phyloP scores from a whole-genome alignment of 1,140 invertebrate genomes.

The Brachionus calyciflorus region DNA sequence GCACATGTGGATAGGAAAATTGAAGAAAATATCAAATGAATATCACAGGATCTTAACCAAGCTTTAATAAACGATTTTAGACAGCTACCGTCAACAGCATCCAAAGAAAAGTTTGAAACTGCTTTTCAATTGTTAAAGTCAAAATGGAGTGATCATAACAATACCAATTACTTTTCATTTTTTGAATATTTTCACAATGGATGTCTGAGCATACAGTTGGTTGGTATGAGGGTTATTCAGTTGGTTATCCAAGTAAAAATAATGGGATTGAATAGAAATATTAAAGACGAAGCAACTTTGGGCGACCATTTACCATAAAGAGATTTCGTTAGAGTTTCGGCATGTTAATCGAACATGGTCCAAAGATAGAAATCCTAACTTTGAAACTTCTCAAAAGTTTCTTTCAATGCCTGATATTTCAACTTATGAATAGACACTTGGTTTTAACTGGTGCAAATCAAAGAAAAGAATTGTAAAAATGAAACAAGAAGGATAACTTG shows the following conservation, averaged over 20 bases:
- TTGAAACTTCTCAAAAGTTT: not conserved
- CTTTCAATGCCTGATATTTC: not conserved
- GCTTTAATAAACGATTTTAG: not conserved
- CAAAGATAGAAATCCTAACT: not conserved
- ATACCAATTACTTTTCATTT: not conserved
- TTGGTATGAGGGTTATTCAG: not conserved
- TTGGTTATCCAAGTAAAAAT: not conserved
- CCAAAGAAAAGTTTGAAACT: not conserved
- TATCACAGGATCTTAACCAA: not conserved
- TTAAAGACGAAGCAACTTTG: not conserved
- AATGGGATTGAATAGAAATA: not conserved
- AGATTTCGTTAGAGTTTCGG: not conserved
- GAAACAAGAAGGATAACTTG: too few relatives aligned
- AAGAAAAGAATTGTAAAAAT: not conserved
- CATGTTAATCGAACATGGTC: not conserved
- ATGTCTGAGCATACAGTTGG: not conserved
- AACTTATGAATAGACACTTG: not conserved
- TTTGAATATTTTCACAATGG: not conserved
- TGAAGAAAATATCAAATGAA: not conserved
- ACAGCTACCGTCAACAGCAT: not conserved
- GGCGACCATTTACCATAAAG: not conserved
- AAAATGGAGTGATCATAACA: not conserved
- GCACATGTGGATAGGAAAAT: slow-evolving; percentile 7
- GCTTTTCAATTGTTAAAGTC: not conserved
- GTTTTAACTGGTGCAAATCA: not conserved